Conservation (phyloP, 2,113 vertebrate species). For the Perca fluviatilis region DNA sequence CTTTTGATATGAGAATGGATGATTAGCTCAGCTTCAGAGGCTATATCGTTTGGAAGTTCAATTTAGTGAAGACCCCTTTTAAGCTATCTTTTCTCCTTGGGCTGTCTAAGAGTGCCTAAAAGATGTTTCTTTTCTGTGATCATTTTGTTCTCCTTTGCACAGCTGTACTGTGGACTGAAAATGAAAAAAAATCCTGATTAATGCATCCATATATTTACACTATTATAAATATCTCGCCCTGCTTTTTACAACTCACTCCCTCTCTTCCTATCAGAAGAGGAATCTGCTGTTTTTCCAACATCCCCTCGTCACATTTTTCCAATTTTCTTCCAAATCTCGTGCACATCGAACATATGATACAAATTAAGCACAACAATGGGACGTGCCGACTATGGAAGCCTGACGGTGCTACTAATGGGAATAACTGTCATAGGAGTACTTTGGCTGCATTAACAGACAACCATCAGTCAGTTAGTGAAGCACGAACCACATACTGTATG, state of each 20-base stretch:
- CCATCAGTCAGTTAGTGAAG: conserved; percentile 7
- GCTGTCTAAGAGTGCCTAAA: neutral
- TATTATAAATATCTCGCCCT: neutral
- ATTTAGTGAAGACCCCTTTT: no score
- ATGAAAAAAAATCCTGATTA: neutral
- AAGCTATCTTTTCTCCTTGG: neutral
- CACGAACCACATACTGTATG: neutral
- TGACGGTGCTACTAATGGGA: conserved; percentile 24
- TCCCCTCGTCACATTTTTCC: neutral
- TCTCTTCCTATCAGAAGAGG: neutral
- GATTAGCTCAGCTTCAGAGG: no score
- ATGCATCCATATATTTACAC: neutral
- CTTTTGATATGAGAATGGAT: no score
- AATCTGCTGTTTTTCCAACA: neutral
- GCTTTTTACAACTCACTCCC: neutral
- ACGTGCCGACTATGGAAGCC: neutral
- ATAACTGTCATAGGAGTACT: conserved; percentile 6
- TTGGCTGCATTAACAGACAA: conserved; percentile 1
- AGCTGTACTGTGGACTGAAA: no score
- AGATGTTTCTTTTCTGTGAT: neutral
- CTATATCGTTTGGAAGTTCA: no score
- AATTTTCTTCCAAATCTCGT: neutral
- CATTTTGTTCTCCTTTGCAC: no score
- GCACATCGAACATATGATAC: neutral
- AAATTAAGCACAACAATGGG: neutral